Evolutionary conservation across 2,888 invertebrate species (phyloP), one percentile per base, ranked within the genome.

Genomic region (Cataglyphis albicans): DNA sequence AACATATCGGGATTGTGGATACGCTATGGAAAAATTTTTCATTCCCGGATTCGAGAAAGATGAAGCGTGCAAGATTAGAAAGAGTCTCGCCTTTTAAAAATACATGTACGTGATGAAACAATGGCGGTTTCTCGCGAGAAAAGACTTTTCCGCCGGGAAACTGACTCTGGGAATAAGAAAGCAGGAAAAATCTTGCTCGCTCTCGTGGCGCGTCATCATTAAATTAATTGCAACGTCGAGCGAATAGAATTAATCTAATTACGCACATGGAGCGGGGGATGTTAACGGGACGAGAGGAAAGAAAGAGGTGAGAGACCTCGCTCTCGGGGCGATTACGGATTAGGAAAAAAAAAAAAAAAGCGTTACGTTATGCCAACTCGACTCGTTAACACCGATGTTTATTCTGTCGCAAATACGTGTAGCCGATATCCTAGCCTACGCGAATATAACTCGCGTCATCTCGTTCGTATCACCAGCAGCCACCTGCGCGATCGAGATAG

Each of bases 121-220:
- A 80, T 80, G 57, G 35, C 18, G 25, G 57, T 80, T 52, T 48
- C 59, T 59, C 78, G 78, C 78, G 78, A 48, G 64, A 63, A 70
- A 76, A 83, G 84, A n/a, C n/a, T 81, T 84, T 84, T 84, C 81
- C 86, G 65, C 78, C 61, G 65, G 73, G 48, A 65, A 75, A 59
- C 61, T 21, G 55, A 41, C 32, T 83, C 84, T 90, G 90, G 89
- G 90, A 90, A 90, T 89, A 84, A 89, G 90, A 90, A 90, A 90
- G 90, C 88, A 73, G 88, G 90, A 88, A 90, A 90, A 87, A 65
- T 84, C 86, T 76, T 67, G 70, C 74, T 52, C 21, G 63, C 76
- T 48, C 35, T 67, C 38, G 35, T 73, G 76, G 84, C 73, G 67
- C 65, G 82, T 86, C 86, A 84, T 91, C 91, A 91, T 91, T 89